Evolutionary conservation across 2,888 invertebrate genomes (phyloP).

Genomic region (Apamea monoglypha): DNA sequence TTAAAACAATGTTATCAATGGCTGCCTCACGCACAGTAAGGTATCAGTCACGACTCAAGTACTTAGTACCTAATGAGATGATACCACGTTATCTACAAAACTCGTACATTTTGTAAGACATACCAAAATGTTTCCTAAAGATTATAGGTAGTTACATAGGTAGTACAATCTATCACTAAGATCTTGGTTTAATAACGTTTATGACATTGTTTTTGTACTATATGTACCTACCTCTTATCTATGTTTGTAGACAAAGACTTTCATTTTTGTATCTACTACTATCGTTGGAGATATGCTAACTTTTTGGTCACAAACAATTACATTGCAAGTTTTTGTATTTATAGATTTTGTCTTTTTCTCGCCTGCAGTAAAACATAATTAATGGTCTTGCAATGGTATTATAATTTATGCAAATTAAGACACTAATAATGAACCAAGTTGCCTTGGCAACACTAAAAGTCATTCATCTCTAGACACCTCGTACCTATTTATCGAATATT

Average conservation of each 20-base stretch:
- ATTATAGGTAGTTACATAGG: neutral
- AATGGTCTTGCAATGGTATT: slow-evolving; percentile 16
- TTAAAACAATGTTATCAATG: slow-evolving; percentile 58
- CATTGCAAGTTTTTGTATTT: neutral
- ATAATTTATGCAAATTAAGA: slow-evolving; percentile 38
- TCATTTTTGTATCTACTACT: neutral
- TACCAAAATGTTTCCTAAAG: slow-evolving; percentile 9
- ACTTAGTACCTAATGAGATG: slow-evolving; percentile 55
- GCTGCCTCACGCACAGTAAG: slow-evolving; percentile 59
- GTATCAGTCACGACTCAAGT: slow-evolving; percentile 65
- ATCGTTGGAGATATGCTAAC: slow-evolving; percentile 9
- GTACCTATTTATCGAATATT: slow-evolving; percentile 12
- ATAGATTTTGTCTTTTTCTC: neutral
- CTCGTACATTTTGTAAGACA: slow-evolving; percentile 51
- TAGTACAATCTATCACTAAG: neutral
- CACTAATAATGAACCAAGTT: slow-evolving; percentile 24
- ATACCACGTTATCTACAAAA: slow-evolving; percentile 61
- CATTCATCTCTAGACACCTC: slow-evolving; percentile 38
- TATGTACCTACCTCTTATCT: neutral
- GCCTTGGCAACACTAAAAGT: slow-evolving; percentile 41
- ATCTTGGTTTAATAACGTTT: slow-evolving; percentile 13
- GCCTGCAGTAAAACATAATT: slow-evolving; percentile 6
- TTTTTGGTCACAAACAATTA: slow-evolving; percentile 17
- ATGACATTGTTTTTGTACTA: slow-evolving; percentile 23
- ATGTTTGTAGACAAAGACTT: slow-evolving; percentile 30